phyloP scores from a whole-genome alignment of 2,113 vertebrate genomes.

The Apteryx mantelli region DNA sequence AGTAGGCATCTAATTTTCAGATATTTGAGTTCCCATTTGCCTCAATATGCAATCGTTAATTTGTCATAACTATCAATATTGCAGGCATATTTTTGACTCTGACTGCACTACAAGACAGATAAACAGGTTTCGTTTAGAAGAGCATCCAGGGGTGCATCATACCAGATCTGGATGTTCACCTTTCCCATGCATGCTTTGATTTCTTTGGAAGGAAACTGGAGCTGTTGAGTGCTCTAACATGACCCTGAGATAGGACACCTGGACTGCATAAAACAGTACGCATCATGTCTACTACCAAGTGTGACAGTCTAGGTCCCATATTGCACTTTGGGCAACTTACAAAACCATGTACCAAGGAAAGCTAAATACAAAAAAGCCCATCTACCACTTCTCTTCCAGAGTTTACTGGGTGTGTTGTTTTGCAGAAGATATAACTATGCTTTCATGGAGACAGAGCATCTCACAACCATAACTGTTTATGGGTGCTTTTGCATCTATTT shows the following conservation, averaged over 20 bases:
- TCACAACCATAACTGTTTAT: neutral
- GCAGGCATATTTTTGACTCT: neutral
- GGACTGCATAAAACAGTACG: neutral
- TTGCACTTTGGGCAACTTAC: neutral
- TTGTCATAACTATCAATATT: neutral
- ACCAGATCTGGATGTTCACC: neutral
- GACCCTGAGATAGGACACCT: neutral
- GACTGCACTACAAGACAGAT: neutral
- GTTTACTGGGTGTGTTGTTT: neutral
- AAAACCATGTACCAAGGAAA: neutral
- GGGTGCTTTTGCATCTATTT: neutral
- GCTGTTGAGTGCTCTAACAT: neutral
- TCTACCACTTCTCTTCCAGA: neutral
- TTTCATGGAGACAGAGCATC: neutral
- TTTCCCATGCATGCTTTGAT: neutral
- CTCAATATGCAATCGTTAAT: neutral
- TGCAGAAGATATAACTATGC: neutral
- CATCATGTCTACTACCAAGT: neutral
- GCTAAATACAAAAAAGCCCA: neutral
- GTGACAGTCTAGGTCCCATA: neutral
- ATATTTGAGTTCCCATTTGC: neutral
- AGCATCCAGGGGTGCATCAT: accelerated
- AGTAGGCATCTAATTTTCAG: neutral
- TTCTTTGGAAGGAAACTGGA: neutral
- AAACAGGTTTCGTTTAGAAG: neutral